Evolutionary conservation across 2,888 invertebrate species (phyloP).

Genomic region (Ditula angustiorana): DNA sequence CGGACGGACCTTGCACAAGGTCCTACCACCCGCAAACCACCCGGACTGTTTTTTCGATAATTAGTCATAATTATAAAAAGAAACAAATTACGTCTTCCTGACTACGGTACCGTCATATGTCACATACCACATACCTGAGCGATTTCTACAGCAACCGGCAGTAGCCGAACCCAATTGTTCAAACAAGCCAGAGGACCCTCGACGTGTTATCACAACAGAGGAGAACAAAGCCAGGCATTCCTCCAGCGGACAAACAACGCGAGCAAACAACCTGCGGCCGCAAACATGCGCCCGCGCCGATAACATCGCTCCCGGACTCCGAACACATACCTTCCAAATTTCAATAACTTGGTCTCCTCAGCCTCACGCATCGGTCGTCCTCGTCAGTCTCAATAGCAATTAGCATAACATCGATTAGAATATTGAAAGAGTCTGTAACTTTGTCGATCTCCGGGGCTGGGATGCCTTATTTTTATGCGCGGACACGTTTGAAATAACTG

Average conservation of each 20-base stretch:
- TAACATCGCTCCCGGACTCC: constrained; percentile 29
- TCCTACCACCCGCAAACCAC: too few species aligned
- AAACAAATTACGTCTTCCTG: too few species aligned
- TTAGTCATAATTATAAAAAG: too few species aligned
- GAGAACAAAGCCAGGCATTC: constrained; percentile 56
- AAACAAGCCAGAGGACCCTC: constrained; percentile 46
- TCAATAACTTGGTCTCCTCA: constrained; percentile 15
- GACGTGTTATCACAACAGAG: constrained; percentile 53
- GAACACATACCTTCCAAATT: constrained; percentile 11
- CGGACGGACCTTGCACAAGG: too few species aligned
- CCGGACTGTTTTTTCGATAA: too few species aligned
- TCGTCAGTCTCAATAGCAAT: neutral
- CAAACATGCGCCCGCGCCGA: constrained; percentile 19
- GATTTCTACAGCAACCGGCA: neutral
- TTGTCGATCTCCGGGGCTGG: neutral
- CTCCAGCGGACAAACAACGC: constrained; percentile 45
- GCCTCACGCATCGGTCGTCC: neutral
- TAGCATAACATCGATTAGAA: constrained; percentile 29
- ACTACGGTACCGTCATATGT: too few species aligned
- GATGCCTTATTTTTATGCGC: constrained; percentile 53
- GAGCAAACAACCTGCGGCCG: constrained; percentile 21
- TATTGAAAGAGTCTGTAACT: constrained; percentile 7
- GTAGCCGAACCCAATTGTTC: constrained; percentile 25
- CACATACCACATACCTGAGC: constrained; percentile 5
- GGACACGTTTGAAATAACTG: constrained; percentile 53